Evolutionary conservation across 2,888 invertebrate species (phyloP), one percentile per base, ranked within the genome.

Genomic region (Drosophila buzzatii): DNA sequence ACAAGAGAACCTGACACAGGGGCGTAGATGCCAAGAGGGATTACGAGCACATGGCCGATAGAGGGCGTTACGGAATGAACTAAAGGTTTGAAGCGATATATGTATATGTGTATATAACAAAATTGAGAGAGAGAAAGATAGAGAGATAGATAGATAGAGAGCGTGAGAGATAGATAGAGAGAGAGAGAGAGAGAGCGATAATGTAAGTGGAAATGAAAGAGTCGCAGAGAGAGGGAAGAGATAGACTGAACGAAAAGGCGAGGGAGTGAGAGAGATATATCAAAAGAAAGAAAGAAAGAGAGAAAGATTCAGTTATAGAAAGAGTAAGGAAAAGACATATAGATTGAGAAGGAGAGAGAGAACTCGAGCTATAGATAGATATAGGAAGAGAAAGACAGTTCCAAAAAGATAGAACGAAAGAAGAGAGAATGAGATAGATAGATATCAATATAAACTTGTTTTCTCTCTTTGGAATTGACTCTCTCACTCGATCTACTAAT

Each of bases 1-100:
- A 37, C 45, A 63, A 18, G 56, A 47, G 66, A 47, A 23, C 52
- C 18, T 35, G n/a, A n/a, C 12, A 9, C 77, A 77, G 77, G 23
- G 64, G 67, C 72, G 49, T 56, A 42, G 18, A 16, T n/a, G 4
- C 5, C 4, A 37, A 60, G 20, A 7, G 52, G 70, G 60, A 14
- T 16, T 45, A 10, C 10, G 16, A 33, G 18, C 0, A 56, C 6
- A 18, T 16, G 10, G 16, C 0, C 41, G 5, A 18, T 27, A 45
- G 20, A 10, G 16, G 55, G 39, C 55, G 37, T 7, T 3, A 39
- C 3, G 16, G n/a, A 1, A 23, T 41, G n/a, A 6, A 27, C n/a
- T 37, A 33, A 35, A 9, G 9, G 2, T 20, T 1, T 2, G 6
- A 51, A 33, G 16, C 5, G 18, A 10, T 47, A 49, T 9, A n/a